phyloP scores from a whole-genome alignment of 2,888 invertebrate species.

The Polydrusus cervinus region DNA sequence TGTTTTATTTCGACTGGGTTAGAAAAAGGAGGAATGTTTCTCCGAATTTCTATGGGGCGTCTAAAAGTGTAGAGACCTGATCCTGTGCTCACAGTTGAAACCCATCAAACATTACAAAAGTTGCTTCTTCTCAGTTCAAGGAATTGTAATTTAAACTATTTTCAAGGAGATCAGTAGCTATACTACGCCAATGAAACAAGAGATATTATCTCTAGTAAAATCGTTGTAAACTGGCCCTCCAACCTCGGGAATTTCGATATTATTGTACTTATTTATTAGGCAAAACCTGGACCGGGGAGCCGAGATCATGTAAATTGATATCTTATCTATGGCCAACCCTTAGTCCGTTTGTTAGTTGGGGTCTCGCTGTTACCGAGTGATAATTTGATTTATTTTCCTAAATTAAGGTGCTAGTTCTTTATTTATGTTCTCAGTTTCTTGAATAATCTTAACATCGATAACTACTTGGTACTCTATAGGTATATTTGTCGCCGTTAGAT shows the following conservation, averaged over 20 bases:
- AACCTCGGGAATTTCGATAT: slow-evolving; percentile 53
- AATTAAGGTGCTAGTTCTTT: slow-evolving; percentile 42
- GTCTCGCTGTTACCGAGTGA: slow-evolving; percentile 48
- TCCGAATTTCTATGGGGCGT: no score
- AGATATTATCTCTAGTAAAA: slow-evolving; percentile 42
- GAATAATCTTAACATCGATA: slow-evolving; percentile 1
- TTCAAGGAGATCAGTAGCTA: neutral
- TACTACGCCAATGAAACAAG: slow-evolving; percentile 41
- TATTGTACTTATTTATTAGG: slow-evolving; percentile 55
- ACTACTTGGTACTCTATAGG: neutral
- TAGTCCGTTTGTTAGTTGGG: slow-evolving; percentile 50
- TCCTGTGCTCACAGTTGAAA: no score
- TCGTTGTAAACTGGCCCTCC: slow-evolving; percentile 46
- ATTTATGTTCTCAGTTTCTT: slow-evolving; percentile 30
- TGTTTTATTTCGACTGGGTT: no score
- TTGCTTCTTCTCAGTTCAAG: no score
- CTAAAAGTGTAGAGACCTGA: no score
- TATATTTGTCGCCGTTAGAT: no score
- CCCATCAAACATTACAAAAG: no score
- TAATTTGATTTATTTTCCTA: slow-evolving; percentile 52
- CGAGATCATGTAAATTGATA: slow-evolving; percentile 56
- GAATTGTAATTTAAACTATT: no score
- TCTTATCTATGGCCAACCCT: slow-evolving; percentile 53
- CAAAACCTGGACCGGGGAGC: slow-evolving; percentile 53
- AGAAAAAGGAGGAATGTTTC: no score